Conservation (phyloP, 1,140 invertebrate genomes). For the Pseudoatta argentina region DNA sequence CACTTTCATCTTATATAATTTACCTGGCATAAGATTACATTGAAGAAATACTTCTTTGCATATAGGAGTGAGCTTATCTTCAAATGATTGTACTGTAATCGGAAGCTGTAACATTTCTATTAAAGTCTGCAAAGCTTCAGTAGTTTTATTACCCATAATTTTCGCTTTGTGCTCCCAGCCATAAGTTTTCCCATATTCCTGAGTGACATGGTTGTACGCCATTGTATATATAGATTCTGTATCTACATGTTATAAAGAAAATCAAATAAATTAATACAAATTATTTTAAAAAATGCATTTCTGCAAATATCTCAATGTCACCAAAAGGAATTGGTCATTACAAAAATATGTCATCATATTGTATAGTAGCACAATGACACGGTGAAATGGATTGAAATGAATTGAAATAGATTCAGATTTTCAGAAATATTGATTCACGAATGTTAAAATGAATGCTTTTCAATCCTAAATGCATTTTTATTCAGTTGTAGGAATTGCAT, state of each 20-base stretch:
- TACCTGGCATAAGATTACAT: conserved; percentile 90
- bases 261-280: background rate
- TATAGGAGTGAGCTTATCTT: conserved; percentile 82
- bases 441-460: too few relatives aligned
- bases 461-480: too few relatives aligned
- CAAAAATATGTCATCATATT: background rate
- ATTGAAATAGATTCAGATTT: too few relatives aligned
- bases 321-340: background rate
- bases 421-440: too few relatives aligned
- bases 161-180: conserved; percentile 91
- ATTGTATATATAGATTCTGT: conserved; percentile 92
- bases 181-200: conserved; percentile 90
- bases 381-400: background rate
- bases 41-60: conserved; percentile 88
- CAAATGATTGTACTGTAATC: conserved; percentile 89
- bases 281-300: background rate
- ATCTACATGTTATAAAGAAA: conserved; percentile 86
- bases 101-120: conserved; percentile 90
- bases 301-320: background rate
- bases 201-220: conserved; percentile 89
- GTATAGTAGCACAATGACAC: background rate
- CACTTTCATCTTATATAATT: background rate
- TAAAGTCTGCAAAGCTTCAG: conserved; percentile 88
- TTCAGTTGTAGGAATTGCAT: too few relatives aligned
- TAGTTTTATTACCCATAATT: conserved; percentile 91